Evolutionary conservation across 2,888 invertebrate genomes (phyloP), one percentile per base, ranked within the genome.

Genomic region (Lydus trimaculatus): DNA sequence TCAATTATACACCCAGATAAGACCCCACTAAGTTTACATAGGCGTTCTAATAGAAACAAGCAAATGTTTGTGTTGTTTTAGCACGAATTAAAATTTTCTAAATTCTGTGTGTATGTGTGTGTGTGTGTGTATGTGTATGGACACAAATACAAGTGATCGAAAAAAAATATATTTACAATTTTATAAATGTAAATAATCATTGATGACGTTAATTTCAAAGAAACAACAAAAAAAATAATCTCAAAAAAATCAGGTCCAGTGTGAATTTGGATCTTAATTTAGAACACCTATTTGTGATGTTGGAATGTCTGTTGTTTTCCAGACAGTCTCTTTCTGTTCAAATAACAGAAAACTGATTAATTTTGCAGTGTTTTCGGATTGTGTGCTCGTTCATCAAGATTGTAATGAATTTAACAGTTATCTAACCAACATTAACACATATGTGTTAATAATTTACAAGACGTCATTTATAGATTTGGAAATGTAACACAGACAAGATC

Each of bases 221-320:
- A 56, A 56, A 52, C n/a, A n/a, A 13, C 11, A 56, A 20, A 48
- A 20, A 48, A 23, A 31, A 31, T 31, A n/a, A n/a, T n/a, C n/a
- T 20, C 20, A 13, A 15, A 15, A 36, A 43, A 61, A 33, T 63
- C 59, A 33, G 52, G 60, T 64, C 61, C 61, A 61, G 67, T 67
- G 68, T 43, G 65, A 68, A 68, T 65, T 68, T 56, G 62, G 25
- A 28, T 64, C 68, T 68, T 65, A 65, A 65, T 68, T 68, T 68
- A 68, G 68, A 48, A 48, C 68, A 68, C 62, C 61, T 68, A 61
- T 25, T 28, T 31, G 6, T 28, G 58, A 61, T 31, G 61, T 61
- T 36, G 61, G 33, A 61, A 64, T 31, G 43, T 31, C 15, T 58
- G 64, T 68, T 68, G 67, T 67, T 64, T 64, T 33, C 31, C 33